Percentiles rank a stretch among this genome's conserved stretches.
Evolutionary conservation across 2,888 invertebrate species (phyloP).

Genomic region (Mesopsocus fuscifrons): DNA sequence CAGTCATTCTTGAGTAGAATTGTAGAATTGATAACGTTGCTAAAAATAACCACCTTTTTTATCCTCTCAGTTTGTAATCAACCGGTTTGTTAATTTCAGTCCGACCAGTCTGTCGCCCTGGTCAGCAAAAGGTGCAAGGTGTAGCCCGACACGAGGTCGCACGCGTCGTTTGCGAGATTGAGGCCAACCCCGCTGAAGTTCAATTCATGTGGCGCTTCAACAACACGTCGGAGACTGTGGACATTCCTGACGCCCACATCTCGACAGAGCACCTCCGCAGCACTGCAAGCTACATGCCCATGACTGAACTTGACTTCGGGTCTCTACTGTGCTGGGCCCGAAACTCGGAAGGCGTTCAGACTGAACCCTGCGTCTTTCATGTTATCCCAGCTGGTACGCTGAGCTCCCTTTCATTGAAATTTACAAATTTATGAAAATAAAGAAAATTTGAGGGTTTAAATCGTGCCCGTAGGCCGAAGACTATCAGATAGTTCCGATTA

Average conservation of each 20-base stretch:
- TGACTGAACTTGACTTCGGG: conserved; percentile 53
- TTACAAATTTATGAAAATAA: too few species aligned
- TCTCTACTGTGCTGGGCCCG: conserved; percentile 53
- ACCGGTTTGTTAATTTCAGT: too few species aligned
- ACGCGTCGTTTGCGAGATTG: conserved; percentile 45
- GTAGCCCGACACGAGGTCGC: conserved; percentile 51
- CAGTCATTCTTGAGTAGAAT: conserved; percentile 19
- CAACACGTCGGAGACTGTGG: conserved; percentile 47
- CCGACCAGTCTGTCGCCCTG: conserved; percentile 48
- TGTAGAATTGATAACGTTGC: neutral
- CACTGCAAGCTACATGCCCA: conserved; percentile 47
- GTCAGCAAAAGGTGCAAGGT: conserved; percentile 47
- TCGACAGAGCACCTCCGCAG: conserved; percentile 41
- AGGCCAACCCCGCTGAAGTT: conserved; percentile 55
- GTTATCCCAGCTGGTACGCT: conserved; percentile 48
- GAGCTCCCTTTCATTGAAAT: neutral
- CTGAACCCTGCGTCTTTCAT: conserved; percentile 51
- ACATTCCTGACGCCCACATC: conserved; percentile 42
- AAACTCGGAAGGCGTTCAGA: conserved; percentile 51
- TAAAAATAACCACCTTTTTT: too few species aligned
- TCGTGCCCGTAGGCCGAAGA: too few species aligned
- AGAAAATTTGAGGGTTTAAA: too few species aligned
- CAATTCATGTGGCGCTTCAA: conserved; percentile 59
- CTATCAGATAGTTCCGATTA: too few species aligned
- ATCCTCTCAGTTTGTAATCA: too few species aligned